Base-by-base conservation (phyloP, 2,113 vertebrate species). In the Galemys pyrenaicus region DNA sequence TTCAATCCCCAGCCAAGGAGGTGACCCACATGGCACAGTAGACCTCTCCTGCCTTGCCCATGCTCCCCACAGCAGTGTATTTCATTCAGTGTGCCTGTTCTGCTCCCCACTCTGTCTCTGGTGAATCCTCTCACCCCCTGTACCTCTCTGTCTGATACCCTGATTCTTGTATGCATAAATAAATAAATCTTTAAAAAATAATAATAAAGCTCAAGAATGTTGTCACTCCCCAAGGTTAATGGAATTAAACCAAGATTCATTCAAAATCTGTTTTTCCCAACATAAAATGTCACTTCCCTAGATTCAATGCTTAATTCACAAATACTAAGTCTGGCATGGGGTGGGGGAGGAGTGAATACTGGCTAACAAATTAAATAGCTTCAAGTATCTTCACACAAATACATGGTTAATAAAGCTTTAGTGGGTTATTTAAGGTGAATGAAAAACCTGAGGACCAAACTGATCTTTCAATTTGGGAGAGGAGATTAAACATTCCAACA, bases 191-290 rank as follows among this genome's bases (percentile, higher is more conserved):
- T n/a, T n/a, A n/a, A n/a, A n/a, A n/a, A n/a, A n/a, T n/a, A n/a
- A n/a, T n/a, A n/a, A n/a, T 65, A 83, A 92, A 95, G 11, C 6
- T 1, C 68, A 82, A 60, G 12, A 9, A 54, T 26, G 4, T 26
- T 54, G 7, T 84, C 35, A 65, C 24, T 83, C 65, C 5, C 37
- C 39, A 92, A 89, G 41, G 30, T 87, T 74, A 83, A 78, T 30
- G 32, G 5, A 89, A 93, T 74, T 67, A 37, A 73, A 73, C 39
- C 26, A 86, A 37, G 67, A 91, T 95, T 35, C 89, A 13, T 65
- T 73, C 9, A 32, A 82, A 64, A 64, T 87, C 4, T 67, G 10
- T 15, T 44, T 65, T 75, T 49, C 67, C 4, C 39, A 89, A 64
- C 3, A 37, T 35, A 56, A 6, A 91, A 51, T 41, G n/a, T 4